A percentile compares a stretch with the other conserved stretches of the same genome.
phyloP scores from a whole-genome alignment of 1,140 invertebrate genomes.

The Micrasema minimum region DNA sequence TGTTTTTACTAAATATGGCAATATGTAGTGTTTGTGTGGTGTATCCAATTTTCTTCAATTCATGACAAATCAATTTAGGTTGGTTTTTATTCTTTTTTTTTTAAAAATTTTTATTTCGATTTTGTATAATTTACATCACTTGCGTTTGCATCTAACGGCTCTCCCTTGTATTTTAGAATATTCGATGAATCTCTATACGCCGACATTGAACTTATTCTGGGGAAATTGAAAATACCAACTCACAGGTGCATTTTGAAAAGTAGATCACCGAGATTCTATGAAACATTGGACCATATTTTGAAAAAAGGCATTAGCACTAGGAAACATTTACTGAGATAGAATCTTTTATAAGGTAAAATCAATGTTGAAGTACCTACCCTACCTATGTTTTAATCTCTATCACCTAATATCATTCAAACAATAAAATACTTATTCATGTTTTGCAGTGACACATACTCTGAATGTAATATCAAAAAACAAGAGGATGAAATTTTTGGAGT shows the following conservation, averaged over 20 bases:
- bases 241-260: slow-evolving; percentile 63
- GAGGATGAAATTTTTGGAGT: slow-evolving; percentile 61
- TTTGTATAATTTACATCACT: not conserved
- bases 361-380: not conserved
- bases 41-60: slow-evolving; percentile 17
- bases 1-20: slow-evolving; percentile 19
- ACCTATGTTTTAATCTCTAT: too few species aligned
- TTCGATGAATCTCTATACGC: slow-evolving; percentile 65
- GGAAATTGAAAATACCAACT: slow-evolving; percentile 63
- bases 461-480: slow-evolving; percentile 61
- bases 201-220: slow-evolving; percentile 62
- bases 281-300: slow-evolving; percentile 61
- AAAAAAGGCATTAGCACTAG: slow-evolving; percentile 60
- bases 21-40: slow-evolving; percentile 12
- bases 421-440: slow-evolving; percentile 36
- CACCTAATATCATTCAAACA: not conserved
- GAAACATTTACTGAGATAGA: slow-evolving; percentile 63
- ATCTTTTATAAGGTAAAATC: slow-evolving; percentile 60
- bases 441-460: slow-evolving; percentile 62
- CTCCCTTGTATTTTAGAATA: slow-evolving; percentile 58
- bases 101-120: not conserved
- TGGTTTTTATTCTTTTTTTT: slow-evolving; percentile 4
- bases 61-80: slow-evolving; percentile 17
- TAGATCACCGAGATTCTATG: slow-evolving; percentile 62
- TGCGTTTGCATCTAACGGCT: not conserved